Evolutionary conservation across 1,140 invertebrate genomes (phyloP), one percentile per base, ranked within the genome.

Genomic region (Metaphire vulgaris): DNA sequence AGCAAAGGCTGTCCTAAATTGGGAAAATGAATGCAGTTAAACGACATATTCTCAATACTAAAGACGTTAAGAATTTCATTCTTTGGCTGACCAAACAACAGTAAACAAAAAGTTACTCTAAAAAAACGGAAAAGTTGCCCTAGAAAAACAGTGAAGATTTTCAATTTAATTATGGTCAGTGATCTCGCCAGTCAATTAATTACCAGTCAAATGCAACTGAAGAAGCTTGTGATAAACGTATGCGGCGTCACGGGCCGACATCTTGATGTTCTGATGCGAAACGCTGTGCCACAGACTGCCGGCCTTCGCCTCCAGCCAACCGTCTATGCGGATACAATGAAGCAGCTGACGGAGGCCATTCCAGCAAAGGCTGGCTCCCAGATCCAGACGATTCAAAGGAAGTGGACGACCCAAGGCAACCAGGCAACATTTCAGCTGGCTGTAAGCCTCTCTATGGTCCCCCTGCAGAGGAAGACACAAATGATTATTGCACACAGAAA

Each of bases 161-260:
- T n/a, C n/a, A n/a, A n/a, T n/a, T n/a, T n/a, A n/a, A n/a, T n/a
- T n/a, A n/a, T n/a, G n/a, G n/a, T n/a, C n/a, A n/a, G n/a, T n/a
- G n/a, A n/a, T n/a, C n/a, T n/a, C n/a, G n/a, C n/a, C n/a, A n/a
- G 6, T 28, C 21, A 34, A 34, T 16, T 32, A 29, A 79, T 74
- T 79, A 87, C 87, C 87, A 66, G 85, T 88, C 28, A 92, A 81
- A 82, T 90, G 88, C 16, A 94, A 81, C 81, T 93, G 91, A 79
- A 93, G 91, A 0, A 94, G 84, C 32, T 90, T 90, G 81, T 94
- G 92, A 79, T 93, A 96, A 0, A 94, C 90, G 14, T 90, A 83
- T 0, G 94, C 91, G 64, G 95, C 89, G 86, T 96, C 92, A 56
- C 90, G 88, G 14, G 90, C 89, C 0, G 90, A 91, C 26, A 86